Conservation (phyloP, 2,888 invertebrate species). For the Philonicus albiceps region DNA sequence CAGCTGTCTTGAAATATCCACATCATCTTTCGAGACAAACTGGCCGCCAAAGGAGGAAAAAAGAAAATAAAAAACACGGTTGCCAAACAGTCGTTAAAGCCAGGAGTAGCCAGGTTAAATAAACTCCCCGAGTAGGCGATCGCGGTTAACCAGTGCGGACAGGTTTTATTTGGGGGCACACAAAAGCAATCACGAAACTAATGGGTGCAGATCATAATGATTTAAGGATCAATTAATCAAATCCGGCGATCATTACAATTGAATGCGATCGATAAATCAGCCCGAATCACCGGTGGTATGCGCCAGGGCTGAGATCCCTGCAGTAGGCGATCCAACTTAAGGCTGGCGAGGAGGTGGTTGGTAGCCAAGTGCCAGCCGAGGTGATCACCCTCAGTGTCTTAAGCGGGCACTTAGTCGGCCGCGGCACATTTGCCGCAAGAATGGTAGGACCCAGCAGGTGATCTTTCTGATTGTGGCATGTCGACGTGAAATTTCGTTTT, state of each 20-base stretch:
- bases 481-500: slow-evolving; percentile 46
- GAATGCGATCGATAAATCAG: slow-evolving; percentile 43
- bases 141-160: slow-evolving; percentile 31
- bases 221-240: slow-evolving; percentile 51
- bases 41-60: not conserved
- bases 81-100: slow-evolving; percentile 5
- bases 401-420: not conserved
- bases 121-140: not conserved
- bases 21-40: not conserved
- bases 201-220: slow-evolving; percentile 49
- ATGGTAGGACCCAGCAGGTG: slow-evolving; percentile 44
- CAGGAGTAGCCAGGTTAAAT: slow-evolving; percentile 9
- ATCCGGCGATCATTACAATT: slow-evolving; percentile 42
- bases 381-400: slow-evolving; percentile 38
- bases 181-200: slow-evolving; percentile 43
- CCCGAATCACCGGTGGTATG: slow-evolving; percentile 13
- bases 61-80: too few relatives aligned
- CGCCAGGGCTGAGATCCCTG: not conserved
- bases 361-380: slow-evolving; percentile 31
- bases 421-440: slow-evolving; percentile 19
- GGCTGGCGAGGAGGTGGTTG: slow-evolving; percentile 21
- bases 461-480: slow-evolving; percentile 46
- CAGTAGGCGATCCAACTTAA: not conserved
- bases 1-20: not conserved
- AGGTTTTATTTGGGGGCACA: slow-evolving; percentile 26